Evolutionary conservation across 2,797 vertebrate species (phyloP), one percentile per base, ranked within the genome.

Genomic region (Sylvilagus floridanus): DNA sequence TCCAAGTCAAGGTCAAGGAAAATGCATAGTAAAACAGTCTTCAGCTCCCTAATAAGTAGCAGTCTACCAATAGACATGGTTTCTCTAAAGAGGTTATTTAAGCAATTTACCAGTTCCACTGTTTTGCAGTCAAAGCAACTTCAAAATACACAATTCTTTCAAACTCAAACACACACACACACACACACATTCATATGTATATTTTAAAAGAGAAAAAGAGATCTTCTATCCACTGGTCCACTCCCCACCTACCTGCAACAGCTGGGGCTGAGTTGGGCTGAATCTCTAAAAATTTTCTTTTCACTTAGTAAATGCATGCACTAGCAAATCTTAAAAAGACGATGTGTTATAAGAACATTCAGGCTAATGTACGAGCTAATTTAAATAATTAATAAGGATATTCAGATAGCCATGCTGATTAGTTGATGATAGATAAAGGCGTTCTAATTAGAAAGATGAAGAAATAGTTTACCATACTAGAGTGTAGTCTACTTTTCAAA

Each of bases 121-220:
- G 37, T 84, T 93, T 93, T 84, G 94, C 82, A 89, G 35, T 82
- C 82, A 93, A 95, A 90, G 30, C 78, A 84, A 75, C 16, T 79
- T 54, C 42, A 47, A 47, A 47, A 47, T 47, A 47, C 42, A 47
- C 8, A 47, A 9, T 47, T 47, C 42, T 47, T 47, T 47, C 42
- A 47, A 47, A 47, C 42, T 47, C 42, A 47, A 8, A 9, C 42
- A 47, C 42, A 47, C 42, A 47, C 42, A 9, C 42, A 47, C 42
- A 47, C 42, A 9, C 42, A 47, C 42, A 47, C 42, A 47, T 47
- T 47, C 42, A 47, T 47, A 47, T 47, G 42, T 9, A 47, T 47
- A 47, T 47, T 47, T 47, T 47, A 47, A 47, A 47, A 47, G 42
- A 47, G 42, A 47, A 47, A 47, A 47, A 47, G 42, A 47, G 42